These are phyloP conservation scores for Pantherophis guttatus DNA, from an alignment of 2,113 vertebrate genomes.

Conservation along the genomic window DNA sequence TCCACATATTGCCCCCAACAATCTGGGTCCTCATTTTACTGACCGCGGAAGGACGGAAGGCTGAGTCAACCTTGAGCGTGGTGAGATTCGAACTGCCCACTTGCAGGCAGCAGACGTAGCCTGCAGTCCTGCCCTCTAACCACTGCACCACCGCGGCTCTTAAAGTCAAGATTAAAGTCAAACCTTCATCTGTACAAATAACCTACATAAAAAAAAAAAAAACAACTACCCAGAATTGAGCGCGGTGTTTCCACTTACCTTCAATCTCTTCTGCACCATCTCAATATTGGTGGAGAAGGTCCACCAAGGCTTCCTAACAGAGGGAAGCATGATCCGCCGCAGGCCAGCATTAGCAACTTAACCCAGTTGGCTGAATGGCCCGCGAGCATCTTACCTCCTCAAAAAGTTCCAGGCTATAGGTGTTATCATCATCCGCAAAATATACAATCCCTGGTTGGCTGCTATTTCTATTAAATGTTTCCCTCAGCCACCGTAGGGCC, in stretches of 20 bases:
- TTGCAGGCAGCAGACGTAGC: no score
- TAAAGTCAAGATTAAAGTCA: no score
- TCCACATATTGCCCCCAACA: no score
- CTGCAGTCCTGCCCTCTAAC: no score
- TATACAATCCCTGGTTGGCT: slow-evolving; percentile 92
- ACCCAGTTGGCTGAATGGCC: fast-evolving
- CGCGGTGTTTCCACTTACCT: background rate
- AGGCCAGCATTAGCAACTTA: background rate
- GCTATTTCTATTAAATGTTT: slow-evolving; percentile 89
- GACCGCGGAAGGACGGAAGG: no score
- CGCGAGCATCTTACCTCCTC: slow-evolving; percentile 82
- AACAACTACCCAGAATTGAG: background rate
- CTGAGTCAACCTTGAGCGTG: no score
- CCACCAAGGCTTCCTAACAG: background rate
- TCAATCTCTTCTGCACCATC: background rate
- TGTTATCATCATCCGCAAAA: slow-evolving; percentile 96
- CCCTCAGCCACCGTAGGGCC: slow-evolving; percentile 91
- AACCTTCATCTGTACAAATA: background rate
- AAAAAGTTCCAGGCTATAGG: slow-evolving; percentile 97
- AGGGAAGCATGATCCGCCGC: background rate
- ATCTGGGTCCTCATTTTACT: no score
- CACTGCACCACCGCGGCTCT: no score
- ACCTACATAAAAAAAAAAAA: no score
- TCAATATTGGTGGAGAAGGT: background rate
- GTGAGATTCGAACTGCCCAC: no score